Conservation (phyloP, 2,113 vertebrate species). For the Chamaetylas fuelleborni region DNA sequence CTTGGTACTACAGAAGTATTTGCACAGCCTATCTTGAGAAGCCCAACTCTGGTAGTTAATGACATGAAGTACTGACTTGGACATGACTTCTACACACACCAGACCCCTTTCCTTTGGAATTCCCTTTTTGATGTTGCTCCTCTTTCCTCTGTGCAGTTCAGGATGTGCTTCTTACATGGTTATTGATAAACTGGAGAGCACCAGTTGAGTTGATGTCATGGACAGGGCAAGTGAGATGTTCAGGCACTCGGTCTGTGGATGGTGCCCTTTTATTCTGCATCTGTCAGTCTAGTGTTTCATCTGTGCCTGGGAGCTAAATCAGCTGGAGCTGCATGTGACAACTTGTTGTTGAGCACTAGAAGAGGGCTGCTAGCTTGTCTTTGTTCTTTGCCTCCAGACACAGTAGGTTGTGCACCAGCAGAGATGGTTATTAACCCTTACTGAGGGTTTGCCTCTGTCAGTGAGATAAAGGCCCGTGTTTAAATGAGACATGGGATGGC, state of each 20-base stretch:
- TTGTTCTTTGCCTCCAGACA: not conserved
- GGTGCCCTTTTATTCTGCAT: not conserved
- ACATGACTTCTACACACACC: not conserved
- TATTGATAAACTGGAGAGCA: not conserved
- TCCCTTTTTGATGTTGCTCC: not conserved
- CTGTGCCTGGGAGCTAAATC: not conserved
- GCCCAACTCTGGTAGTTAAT: not conserved
- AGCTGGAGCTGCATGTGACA: not conserved
- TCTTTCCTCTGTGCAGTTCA: not conserved
- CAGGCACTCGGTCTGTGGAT: fast-evolving
- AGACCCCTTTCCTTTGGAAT: not conserved
- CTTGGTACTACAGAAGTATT: not conserved
- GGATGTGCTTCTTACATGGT: not conserved
- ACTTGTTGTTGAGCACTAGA: not conserved
- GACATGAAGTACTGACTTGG: not conserved
- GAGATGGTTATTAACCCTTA: not conserved
- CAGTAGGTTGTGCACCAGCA: not conserved
- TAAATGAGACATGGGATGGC: fast-evolving
- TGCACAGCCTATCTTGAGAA: not conserved
- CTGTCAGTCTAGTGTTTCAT: not conserved
- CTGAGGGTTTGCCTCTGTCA: not conserved
- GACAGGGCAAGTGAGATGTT: not conserved
- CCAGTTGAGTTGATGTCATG: not conserved
- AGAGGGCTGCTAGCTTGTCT: not conserved
- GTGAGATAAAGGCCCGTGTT: not conserved